These are phyloP conservation scores for Eudorcas thomsonii DNA, from an alignment of 2,113 vertebrate species.

Conservation along the genomic window DNA sequence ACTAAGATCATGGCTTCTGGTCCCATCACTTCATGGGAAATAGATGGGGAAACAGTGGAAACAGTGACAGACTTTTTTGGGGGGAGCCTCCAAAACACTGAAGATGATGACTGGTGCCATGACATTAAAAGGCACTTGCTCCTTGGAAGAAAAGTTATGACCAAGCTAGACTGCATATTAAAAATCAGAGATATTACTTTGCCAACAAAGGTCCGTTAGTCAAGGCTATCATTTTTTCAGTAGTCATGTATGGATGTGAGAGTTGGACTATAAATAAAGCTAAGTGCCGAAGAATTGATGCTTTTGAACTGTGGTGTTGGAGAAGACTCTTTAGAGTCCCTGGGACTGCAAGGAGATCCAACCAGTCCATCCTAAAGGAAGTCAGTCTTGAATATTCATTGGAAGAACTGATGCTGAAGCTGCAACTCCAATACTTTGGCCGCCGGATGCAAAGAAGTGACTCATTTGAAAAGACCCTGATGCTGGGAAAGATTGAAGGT, in stretches of 20 bases:
- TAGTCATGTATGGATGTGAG: background rate
- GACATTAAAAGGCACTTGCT: background rate
- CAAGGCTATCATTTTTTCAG: background rate
- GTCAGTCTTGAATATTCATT: background rate
- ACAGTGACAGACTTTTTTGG: background rate
- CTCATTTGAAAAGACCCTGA: background rate
- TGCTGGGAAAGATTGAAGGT: background rate
- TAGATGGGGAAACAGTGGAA: background rate
- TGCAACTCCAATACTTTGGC: background rate
- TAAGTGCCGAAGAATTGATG: fast-evolving
- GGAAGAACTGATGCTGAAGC: background rate
- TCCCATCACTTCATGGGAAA: background rate
- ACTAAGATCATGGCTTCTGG: background rate
- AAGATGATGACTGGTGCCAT: background rate
- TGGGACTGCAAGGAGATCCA: background rate
- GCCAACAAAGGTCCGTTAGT: background rate
- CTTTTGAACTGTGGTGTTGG: background rate
- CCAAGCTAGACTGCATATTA: background rate
- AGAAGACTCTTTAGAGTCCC: background rate
- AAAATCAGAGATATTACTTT: background rate
- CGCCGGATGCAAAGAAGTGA: background rate
- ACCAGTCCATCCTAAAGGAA: background rate
- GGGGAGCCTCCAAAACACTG: background rate
- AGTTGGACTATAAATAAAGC: background rate
- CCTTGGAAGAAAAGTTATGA: background rate